phyloP scores from a whole-genome alignment of 2,797 vertebrate genomes.

The Pyrocephalus nanus region DNA sequence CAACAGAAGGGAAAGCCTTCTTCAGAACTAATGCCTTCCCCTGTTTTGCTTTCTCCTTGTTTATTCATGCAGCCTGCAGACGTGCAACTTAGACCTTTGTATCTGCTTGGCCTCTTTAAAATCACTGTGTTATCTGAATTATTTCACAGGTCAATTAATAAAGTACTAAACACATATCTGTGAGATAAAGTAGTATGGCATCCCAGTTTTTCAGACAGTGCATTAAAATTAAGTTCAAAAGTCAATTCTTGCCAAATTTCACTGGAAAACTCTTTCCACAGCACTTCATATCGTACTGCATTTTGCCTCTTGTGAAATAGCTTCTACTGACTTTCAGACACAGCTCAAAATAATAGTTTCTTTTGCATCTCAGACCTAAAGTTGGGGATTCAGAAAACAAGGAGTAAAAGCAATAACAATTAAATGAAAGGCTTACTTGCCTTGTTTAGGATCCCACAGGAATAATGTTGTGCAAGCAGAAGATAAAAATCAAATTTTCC shows the following conservation, averaged over 20 bases:
- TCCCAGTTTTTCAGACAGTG: neutral
- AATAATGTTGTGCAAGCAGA: neutral
- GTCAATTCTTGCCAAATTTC: neutral
- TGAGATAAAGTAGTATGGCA: neutral
- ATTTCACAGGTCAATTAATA: neutral
- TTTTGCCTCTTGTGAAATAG: neutral
- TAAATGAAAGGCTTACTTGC: neutral
- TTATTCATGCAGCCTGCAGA: neutral
- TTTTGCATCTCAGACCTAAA: neutral
- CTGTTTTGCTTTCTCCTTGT: neutral
- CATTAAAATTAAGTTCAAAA: neutral
- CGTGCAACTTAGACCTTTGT: neutral
- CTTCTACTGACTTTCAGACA: neutral
- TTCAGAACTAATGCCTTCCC: neutral
- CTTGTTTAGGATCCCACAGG: neutral
- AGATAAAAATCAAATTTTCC: conserved; percentile 19
- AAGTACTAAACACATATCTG: neutral
- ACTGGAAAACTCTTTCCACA: neutral
- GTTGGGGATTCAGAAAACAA: neutral
- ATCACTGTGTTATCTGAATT: neutral
- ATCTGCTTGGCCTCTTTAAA: neutral
- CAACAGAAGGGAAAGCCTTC: neutral
- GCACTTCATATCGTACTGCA: neutral
- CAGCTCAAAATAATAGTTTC: neutral
- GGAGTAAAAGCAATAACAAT: neutral